Evolutionary conservation across 37 sponge, comb jelly and placozoan genomes (phyloP), one percentile per base, ranked within the genome.

Genomic region (Diacarnus erythraeanus): DNA sequence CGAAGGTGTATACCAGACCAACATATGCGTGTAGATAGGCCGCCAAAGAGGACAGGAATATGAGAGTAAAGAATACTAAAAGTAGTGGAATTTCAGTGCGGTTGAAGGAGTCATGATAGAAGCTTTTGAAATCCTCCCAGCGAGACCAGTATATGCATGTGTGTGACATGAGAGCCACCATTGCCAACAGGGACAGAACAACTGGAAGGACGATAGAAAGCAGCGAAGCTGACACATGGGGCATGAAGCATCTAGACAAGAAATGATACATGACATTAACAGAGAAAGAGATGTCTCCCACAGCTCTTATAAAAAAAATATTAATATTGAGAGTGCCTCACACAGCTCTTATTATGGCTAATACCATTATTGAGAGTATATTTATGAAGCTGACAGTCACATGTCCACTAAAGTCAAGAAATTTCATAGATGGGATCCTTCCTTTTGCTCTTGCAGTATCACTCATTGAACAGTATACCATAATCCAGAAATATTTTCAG

Each of bases 51-150:
- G 78, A 63, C 27, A 88, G 35, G 41, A 75, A 66, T 26, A 92
- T 76, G 69, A 87, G 30, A 37, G 59, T 74, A 65, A 84, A 87
- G 69, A 87, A 87, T 30, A 70, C 27, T 15, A 92, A 54, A 40
- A 92, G 69, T 9, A 80, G 78, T n/a, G 83, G 84, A 10, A 92
- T 80, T 37, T 92, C 92, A 75, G 72, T 84, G 64, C 67, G 66
- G 56, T 92, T 92, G 71, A 84, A 87, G 38, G 89, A 84, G 77
- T 87, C 86, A 36, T 87, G 70, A 68, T 92, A 92, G 69, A 92
- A 40, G 76, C 75, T 86, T 38, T 87, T 79, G 54, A 65, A 43
- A 54, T 92, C 88, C 70, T 80, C 84, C 92, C 92, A 92, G 43
- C 78, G 84, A 20, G 85, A 77, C 88, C 84, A 87, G 75, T 72